A percentile compares a stretch with the other conserved stretches of the same genome.
phyloP scores from a whole-genome alignment of 2,888 invertebrate genomes.

The Eupithecia subumbrata region DNA sequence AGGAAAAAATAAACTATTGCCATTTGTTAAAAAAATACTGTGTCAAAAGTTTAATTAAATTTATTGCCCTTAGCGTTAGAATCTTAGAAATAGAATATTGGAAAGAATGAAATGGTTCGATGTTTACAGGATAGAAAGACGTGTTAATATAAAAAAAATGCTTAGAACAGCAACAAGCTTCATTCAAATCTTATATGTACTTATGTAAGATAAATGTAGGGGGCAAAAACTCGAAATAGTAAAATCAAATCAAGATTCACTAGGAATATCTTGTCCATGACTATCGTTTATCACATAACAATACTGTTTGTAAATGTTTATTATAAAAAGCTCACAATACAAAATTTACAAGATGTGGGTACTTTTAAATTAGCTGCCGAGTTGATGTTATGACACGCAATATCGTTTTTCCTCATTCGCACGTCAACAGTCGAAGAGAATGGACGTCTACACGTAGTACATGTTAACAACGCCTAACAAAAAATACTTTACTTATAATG shows the following conservation, averaged over 20 bases:
- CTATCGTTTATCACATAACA: conserved; percentile 56
- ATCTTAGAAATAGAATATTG: conserved; percentile 39
- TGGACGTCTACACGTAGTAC: conserved; percentile 58
- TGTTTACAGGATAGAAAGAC: conserved; percentile 42
- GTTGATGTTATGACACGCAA: conserved; percentile 47
- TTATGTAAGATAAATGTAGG: conserved; percentile 53
- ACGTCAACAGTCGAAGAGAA: conserved; percentile 61
- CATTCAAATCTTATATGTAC: conserved; percentile 54
- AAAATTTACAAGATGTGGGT: conserved; percentile 61
- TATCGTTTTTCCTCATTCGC: conserved; percentile 56
- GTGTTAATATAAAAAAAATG: conserved; percentile 52
- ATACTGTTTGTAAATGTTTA: conserved; percentile 60
- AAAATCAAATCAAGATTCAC: conserved; percentile 47
- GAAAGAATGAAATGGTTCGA: conserved; percentile 40
- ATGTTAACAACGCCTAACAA: conserved; percentile 59
- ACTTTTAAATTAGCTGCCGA: conserved; percentile 60
- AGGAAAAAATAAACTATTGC: conserved; percentile 29
- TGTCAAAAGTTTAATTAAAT: conserved; percentile 32
- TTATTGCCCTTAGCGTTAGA: conserved; percentile 39
- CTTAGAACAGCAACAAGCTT: conserved; percentile 73
- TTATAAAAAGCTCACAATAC: conserved; percentile 78
- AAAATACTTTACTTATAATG: conserved; percentile 72
- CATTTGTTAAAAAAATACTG: conserved; percentile 24
- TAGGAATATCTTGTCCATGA: conserved; percentile 33
- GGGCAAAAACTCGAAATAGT: conserved; percentile 36